Base-by-base conservation (phyloP, 2,113 vertebrate species). In the Lutjanus erythropterus region DNA sequence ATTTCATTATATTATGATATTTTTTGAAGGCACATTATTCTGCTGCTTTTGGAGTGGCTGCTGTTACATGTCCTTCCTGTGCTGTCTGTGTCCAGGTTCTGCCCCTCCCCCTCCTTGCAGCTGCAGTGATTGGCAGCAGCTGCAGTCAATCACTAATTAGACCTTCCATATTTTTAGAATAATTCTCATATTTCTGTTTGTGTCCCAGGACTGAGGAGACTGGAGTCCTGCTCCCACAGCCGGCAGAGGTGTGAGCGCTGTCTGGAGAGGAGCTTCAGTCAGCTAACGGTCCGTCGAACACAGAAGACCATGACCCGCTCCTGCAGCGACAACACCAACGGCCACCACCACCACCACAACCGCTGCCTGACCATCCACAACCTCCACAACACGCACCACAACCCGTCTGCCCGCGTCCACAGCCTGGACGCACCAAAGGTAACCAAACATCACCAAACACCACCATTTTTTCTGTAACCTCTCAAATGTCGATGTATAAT, bases 251-350 rank as follows among this genome's bases (percentile, higher is more conserved):
- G 93, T 39, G 96, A 97, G 44, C 95, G 75, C 12, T 96, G 95
- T 37, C 66, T 73, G 0, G 96, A 96, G 78, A 93, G 92, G 87
- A 92, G 46, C 3, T 29, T 64, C 0, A 89, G 80, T 1, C 92
- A 94, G 49, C 52, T 91, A 53, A 86, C 65, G 6, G 91, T 44
- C 53, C 92, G 78, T 41, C 86, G 92, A n/a, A 84, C 89, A 0
- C 96, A 94, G 93, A 97, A 95, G 68, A 79, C 93, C 62, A 97
- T 98, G 98, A 95, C 92, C 8, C 96, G 97, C 23, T 97, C 97
- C 81, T 96, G 96, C 92, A 99, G 97, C 0, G 97, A 99, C 86
- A 96, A 95, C 90, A 95, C 95, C 89, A 96, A 87, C 83, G 92
- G 82, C 62, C 94, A 69, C 33, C 71, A n/a, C 33, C 71, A n/a